Evolutionary conservation across 2,797 vertebrate species (phyloP).

Genomic region (Eutrigla gurnardus): DNA sequence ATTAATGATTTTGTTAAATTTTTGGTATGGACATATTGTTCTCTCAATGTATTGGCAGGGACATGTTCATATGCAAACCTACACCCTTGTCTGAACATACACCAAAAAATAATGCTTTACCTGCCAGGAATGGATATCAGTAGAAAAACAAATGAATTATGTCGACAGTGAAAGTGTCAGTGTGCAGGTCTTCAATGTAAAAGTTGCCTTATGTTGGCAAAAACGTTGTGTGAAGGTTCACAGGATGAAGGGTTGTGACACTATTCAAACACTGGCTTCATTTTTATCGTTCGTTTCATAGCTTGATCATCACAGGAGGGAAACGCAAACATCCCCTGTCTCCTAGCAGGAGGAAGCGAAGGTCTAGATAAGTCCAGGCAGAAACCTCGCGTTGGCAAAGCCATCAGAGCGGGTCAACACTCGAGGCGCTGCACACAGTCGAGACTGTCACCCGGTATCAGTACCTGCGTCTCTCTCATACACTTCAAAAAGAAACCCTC

Average conservation of each 20-base stretch:
- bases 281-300: neutral
- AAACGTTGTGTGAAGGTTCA: neutral
- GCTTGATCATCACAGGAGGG: constrained; percentile 33
- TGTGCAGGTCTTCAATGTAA: neutral
- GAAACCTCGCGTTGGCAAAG: constrained; percentile 50
- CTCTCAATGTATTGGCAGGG: no score
- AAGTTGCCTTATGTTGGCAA: neutral
- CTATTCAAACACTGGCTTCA: neutral
- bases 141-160: neutral
- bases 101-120: neutral
- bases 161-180: neutral
- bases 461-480: constrained; percentile 63
- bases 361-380: constrained; percentile 57
- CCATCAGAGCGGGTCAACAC: constrained; percentile 68
- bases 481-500: constrained; percentile 64
- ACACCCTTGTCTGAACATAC: neutral
- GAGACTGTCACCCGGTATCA: constrained; percentile 72
- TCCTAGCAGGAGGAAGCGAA: constrained; percentile 32
- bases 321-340: constrained; percentile 40
- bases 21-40: no score
- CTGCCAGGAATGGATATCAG: neutral
- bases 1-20: no score
- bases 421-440: constrained; percentile 56
- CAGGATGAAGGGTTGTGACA: neutral
- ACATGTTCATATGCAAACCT: no score